A percentile compares a stretch with the other conserved stretches of the same genome.
phyloP scores from a whole-genome alignment of 2,797 vertebrate species.

The Huso huso region DNA sequence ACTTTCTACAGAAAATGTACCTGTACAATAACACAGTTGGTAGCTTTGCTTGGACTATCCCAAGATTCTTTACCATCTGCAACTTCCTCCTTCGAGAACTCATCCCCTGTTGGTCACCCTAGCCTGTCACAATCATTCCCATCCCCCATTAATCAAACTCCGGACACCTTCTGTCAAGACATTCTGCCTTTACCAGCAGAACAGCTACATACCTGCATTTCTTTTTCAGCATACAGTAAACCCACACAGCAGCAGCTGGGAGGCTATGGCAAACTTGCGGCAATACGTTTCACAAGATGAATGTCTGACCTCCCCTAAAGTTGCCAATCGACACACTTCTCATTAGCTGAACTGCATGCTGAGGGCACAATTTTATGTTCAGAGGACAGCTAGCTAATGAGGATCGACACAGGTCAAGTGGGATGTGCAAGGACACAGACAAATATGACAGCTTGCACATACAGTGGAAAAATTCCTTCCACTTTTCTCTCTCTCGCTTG shows the following conservation, averaged over 20 bases:
- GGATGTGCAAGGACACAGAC: slow-evolving; percentile 24
- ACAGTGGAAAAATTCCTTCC: not conserved
- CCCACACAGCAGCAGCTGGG: slow-evolving; percentile 28
- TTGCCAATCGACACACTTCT: slow-evolving; percentile 25
- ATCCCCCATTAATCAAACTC: slow-evolving; percentile 56
- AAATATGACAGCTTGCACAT: slow-evolving; percentile 31
- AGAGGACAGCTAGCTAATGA: slow-evolving; percentile 38
- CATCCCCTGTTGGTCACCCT: slow-evolving; percentile 45
- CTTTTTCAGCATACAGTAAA: slow-evolving; percentile 21
- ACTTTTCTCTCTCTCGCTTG: not conserved
- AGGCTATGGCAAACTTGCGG: slow-evolving; percentile 39
- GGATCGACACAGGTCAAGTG: slow-evolving; percentile 36
- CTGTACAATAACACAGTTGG: not conserved
- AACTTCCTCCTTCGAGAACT: slow-evolving; percentile 44
- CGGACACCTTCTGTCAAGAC: slow-evolving; percentile 44
- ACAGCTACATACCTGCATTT: slow-evolving; percentile 22
- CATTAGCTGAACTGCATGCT: slow-evolving; percentile 36
- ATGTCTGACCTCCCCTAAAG: slow-evolving; percentile 35
- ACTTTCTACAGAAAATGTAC: not conserved
- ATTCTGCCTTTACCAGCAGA: slow-evolving; percentile 24
- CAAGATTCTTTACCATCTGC: slow-evolving; percentile 46
- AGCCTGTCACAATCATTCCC: slow-evolving; percentile 55
- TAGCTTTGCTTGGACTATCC: slow-evolving; percentile 26
- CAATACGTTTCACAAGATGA: slow-evolving; percentile 34
- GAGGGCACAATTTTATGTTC: slow-evolving; percentile 24